A percentile compares a stretch with the other conserved stretches of the same genome.
phyloP scores from a whole-genome alignment of 2,888 invertebrate species.

The Diadromus collaris region DNA sequence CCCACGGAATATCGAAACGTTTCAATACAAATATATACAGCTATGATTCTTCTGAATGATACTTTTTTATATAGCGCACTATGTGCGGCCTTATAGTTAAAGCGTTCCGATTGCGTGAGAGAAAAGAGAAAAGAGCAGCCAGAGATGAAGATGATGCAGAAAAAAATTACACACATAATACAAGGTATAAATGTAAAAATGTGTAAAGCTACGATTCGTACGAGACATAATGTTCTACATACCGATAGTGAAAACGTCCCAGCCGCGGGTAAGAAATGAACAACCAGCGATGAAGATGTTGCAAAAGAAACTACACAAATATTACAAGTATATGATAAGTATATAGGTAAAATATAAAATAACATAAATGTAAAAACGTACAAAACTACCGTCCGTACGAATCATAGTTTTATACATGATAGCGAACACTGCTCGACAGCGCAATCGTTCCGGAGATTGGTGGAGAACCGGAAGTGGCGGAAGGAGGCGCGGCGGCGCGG shows the following conservation, averaged over 20 bases:
- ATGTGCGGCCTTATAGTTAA: no score
- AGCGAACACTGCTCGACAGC: not conserved
- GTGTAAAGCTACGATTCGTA: not conserved
- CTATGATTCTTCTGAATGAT: no score
- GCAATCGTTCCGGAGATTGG: not conserved
- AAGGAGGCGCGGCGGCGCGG: no score
- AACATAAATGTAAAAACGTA: not conserved
- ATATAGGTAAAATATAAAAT: not conserved
- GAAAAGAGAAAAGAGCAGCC: slow-evolving; percentile 48
- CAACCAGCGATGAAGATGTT: no score
- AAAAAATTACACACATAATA: not conserved
- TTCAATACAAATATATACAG: no score
- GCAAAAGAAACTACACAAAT: no score
- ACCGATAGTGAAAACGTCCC: slow-evolving; percentile 17
- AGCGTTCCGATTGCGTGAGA: not conserved
- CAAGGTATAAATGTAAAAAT: not conserved
- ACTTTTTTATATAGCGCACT: not conserved
- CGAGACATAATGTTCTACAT: not conserved
- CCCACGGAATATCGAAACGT: no score
- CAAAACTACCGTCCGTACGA: not conserved
- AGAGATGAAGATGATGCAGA: no score
- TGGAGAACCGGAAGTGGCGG: not conserved
- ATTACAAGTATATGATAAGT: not conserved
- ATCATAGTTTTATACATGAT: not conserved
- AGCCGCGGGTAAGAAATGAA: not conserved